Base-by-base conservation (phyloP, 1,140 invertebrate genomes). In the Drosophila cardini region DNA sequence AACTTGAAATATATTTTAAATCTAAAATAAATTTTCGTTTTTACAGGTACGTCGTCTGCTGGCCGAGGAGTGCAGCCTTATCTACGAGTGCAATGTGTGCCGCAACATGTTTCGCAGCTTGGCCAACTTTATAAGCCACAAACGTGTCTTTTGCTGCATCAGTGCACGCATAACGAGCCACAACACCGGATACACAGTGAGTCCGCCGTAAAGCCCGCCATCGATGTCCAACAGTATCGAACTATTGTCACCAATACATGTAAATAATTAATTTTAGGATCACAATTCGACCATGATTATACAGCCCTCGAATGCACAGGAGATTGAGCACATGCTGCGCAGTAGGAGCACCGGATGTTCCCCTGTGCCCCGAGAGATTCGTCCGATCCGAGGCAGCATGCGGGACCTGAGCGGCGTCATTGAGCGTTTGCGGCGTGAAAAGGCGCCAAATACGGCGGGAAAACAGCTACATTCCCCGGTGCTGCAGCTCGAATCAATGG, bases 41-140 rank as follows among this genome's bases (percentile, higher is more conserved):
- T 11, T 16, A 61, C 93, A 96, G 95, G 93, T 97, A 13, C 94
- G 95, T 74, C 92, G 94, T 48, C 91, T 97, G 40, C 92, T 98
- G 6, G 92, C 94, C 11, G 94, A 95, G 86, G 96, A 98, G 93
- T 97, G 96, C 93, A 95, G 96, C 90, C 91, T 97, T 45, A 94
- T 98, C 76, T 96, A 96, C 87, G 97, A 98, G 92, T 98, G 97
- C 91, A 95, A 95, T 91, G 94, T 96, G 26, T 98, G 97, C 91
- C 93, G 94, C n/a, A 97, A 95, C 90, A 93, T 98, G 78, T 97
- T 97, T 92, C 94, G 97, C 80, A 96, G 95, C 83, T 92, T 98
- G 64, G 94, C 95, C 0, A 97, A 97, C 92, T 96, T 97, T 83
- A 94, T 97, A 70, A 95, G 95, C 43, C 97, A 98, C 82, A 98